Evolutionary conservation across 1,140 invertebrate species (phyloP).

Genomic region (Diorhabda carinulata): DNA sequence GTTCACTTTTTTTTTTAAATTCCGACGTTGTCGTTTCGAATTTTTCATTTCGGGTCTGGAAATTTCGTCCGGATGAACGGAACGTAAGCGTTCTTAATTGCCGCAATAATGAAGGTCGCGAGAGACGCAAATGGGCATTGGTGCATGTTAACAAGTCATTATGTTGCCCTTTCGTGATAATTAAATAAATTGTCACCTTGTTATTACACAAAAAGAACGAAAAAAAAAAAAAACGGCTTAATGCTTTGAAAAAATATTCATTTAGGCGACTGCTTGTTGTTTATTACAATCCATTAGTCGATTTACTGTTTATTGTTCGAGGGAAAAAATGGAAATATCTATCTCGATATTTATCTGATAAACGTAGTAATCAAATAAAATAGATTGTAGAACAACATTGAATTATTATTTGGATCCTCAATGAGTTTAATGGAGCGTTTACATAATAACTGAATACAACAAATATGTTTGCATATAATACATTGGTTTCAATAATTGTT

Average conservation of each 20-base stretch:
- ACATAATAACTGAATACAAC: background rate
- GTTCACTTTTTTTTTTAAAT: too few relatives aligned
- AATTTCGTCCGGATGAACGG: conserved; percentile 1
- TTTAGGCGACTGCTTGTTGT: too few relatives aligned
- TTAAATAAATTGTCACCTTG: conserved; percentile 16
- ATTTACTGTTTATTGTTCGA: too few relatives aligned
- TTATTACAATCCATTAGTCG: too few relatives aligned
- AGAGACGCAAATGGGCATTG: background rate
- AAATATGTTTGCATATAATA: background rate
- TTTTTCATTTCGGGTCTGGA: too few relatives aligned
- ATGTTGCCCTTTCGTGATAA: conserved; percentile 14
- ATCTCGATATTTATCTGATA: too few relatives aligned
- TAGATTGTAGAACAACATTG: too few relatives aligned
- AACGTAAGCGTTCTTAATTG: conserved; percentile 13
- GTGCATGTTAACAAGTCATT: conserved; percentile 20
- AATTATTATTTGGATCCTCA: too few relatives aligned
- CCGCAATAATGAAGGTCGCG: conserved; percentile 17
- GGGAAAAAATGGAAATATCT: too few relatives aligned
- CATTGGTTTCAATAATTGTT: background rate
- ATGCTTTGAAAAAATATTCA: too few relatives aligned
- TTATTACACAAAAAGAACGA: background rate
- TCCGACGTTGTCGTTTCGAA: too few relatives aligned
- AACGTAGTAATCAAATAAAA: too few relatives aligned
- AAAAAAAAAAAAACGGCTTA: conserved; percentile 6
- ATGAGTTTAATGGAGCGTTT: background rate